A percentile compares a stretch with the other conserved stretches of the same genome.
These are phyloP conservation scores for Oncorhynchus gorbuscha DNA, from an alignment of 2,113 vertebrate genomes.

Conservation along the genomic window DNA sequence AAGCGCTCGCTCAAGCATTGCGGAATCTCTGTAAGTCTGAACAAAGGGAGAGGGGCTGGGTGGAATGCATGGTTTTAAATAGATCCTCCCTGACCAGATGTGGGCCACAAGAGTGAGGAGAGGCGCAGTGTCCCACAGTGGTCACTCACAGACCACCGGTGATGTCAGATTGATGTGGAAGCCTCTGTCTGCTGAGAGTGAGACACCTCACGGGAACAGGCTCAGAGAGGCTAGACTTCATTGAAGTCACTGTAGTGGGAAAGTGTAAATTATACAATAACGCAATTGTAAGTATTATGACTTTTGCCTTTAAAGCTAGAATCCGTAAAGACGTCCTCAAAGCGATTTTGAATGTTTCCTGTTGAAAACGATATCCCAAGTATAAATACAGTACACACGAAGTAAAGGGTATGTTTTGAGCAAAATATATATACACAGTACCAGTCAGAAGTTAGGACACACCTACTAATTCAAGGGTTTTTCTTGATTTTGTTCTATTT, in stretches of 20 bases:
- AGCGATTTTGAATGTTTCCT: too few relatives aligned
- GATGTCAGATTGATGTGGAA: neutral
- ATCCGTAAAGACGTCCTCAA: too few relatives aligned
- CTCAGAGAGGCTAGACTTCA: neutral
- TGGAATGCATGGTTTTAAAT: slow-evolving; percentile 19
- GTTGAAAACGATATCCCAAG: too few relatives aligned
- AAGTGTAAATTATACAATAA: neutral
- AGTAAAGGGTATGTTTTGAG: too few relatives aligned
- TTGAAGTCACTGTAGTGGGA: neutral
- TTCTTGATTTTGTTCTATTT: too few relatives aligned
- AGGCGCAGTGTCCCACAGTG: neutral
- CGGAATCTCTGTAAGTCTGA: slow-evolving; percentile 35
- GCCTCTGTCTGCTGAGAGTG: neutral
- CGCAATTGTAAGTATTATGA: neutral
- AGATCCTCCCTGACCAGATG: slow-evolving; percentile 14
- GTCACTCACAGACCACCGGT: neutral
- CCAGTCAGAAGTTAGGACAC: too few relatives aligned
- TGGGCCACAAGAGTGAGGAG: slow-evolving; percentile 13
- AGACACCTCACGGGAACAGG: neutral
- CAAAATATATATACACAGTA: too few relatives aligned
- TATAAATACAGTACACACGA: too few relatives aligned
- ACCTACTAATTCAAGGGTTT: too few relatives aligned
- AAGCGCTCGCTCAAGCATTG: slow-evolving; percentile 60
- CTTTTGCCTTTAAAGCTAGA: too few relatives aligned
- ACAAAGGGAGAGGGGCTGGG: slow-evolving; percentile 52